Conservation (phyloP, 2,797 vertebrate species). For the Acanthopagrus latus region DNA sequence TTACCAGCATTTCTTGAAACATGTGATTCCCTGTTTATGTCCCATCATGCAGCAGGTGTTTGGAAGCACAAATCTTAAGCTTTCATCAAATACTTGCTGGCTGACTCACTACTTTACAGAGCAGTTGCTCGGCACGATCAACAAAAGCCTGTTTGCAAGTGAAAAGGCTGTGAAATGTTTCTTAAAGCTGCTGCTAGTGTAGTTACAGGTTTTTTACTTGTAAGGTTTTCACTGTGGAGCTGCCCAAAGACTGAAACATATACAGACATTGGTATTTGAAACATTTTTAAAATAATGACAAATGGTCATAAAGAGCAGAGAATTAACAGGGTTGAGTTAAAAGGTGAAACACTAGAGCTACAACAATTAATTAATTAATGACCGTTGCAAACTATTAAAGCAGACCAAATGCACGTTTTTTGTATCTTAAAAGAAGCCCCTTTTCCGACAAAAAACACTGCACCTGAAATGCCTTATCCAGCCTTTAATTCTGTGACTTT, state of each 20-base stretch:
- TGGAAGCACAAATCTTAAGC: not conserved
- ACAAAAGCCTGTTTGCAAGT: no score
- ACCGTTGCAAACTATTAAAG: no score
- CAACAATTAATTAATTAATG: no score
- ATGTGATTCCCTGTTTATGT: conserved; percentile 10
- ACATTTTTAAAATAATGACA: not conserved
- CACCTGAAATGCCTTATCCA: no score
- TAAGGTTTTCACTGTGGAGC: not conserved
- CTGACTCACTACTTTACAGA: no score
- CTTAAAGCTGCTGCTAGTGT: not conserved
- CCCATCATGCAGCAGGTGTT: not conserved
- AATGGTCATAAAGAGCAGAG: not conserved
- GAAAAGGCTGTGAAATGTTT: not conserved
- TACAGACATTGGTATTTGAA: not conserved
- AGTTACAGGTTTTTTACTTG: not conserved
- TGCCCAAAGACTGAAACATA: no score
- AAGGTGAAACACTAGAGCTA: not conserved
- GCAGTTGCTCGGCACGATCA: no score
- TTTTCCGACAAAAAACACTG: no score
- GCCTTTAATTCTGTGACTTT: no score
- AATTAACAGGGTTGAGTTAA: not conserved
- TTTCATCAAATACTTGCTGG: conserved; percentile 2
- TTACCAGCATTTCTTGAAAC: not conserved
- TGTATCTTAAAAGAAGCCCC: no score
- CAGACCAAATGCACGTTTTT: no score